Base-by-base conservation (phyloP, 2,888 invertebrate species). In the Drosophila maculinotata region DNA sequence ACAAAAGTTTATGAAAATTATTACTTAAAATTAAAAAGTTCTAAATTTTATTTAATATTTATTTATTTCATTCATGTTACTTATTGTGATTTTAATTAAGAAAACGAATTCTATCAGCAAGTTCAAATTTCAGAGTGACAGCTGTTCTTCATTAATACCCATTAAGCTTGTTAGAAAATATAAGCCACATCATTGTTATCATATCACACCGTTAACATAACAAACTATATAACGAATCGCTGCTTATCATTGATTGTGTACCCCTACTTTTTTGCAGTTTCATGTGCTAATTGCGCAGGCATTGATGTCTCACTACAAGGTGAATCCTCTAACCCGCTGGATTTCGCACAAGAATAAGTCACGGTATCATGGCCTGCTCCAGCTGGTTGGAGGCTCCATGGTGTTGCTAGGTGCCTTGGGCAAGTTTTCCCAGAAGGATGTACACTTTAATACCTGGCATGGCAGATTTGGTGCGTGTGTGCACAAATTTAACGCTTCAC, bases 261-360 rank as follows among this genome's bases (percentile, higher is more conserved):
- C 58, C 15, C 39, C 15, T 56, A 42, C 14, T 1, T 31, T 44
- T 52, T 67, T 25, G 17, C 52, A 91, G 91, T 90, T 89, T 41
- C 90, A 91, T 63, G 83, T 91, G 25, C 74, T 91, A 7, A 83
- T 87, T 26, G 91, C 91, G 3, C 86, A 91, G 66, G 91, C 90
- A 10, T 69, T 91, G 41, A 90, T 91, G 90, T 90, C 90, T 12
- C 90, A 91, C 67, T 90, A 90, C 53, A 88, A 88, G n/a, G 64
- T 88, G 6, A 91, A 91, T 65, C 84, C 85, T 2, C 33, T 91
- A 35, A 90, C 91, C 7, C 87, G 76, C 20, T 76, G 84, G 65
- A 70, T 90, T 9, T 88, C 91, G 0, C 84, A 90, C 57, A 90
- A 87, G 65, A 90, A 87, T 63, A 90, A 89, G 56, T 88, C 90